These are phyloP conservation scores for Melanotaenia nigrans DNA, from an alignment of 2,797 vertebrate species.

Conservation along the genomic window DNA sequence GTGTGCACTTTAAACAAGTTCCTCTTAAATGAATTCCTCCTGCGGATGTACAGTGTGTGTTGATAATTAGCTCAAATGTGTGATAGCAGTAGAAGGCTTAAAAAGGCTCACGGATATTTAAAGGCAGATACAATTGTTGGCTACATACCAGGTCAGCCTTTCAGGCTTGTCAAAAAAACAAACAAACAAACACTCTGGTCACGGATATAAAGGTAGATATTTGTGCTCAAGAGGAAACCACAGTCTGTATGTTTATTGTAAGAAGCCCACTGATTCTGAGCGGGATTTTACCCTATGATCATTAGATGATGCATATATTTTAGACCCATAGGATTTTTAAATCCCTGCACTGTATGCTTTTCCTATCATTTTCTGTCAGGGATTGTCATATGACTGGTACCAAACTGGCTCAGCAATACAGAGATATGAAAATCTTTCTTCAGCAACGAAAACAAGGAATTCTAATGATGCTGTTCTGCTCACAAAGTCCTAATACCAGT, in stretches of 20 bases:
- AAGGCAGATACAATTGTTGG: neutral
- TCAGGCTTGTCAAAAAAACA: neutral
- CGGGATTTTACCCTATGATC: neutral
- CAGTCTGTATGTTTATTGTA: neutral
- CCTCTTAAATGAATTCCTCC: conserved; percentile 1
- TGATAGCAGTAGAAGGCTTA: neutral
- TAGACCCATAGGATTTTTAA: neutral
- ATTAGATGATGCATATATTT: neutral
- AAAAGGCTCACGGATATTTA: neutral
- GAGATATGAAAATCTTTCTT: neutral
- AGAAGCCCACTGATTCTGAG: too few relatives aligned
- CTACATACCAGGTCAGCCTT: neutral
- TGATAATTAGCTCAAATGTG: conserved; percentile 21
- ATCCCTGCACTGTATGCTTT: neutral
- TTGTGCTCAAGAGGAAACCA: neutral
- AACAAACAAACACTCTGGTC: neutral
- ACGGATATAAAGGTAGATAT: neutral
- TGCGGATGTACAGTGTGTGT: neutral
- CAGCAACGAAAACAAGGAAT: too few relatives aligned
- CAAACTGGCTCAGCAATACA: neutral
- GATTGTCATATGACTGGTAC: neutral
- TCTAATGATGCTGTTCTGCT: too few relatives aligned
- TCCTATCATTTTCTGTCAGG: too few relatives aligned
- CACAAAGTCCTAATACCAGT: neutral
- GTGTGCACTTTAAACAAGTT: conserved; percentile 10